These are phyloP conservation scores for Aspidoscelis tigris DNA, from an alignment of 2,113 vertebrate species.

Conservation along the genomic window DNA sequence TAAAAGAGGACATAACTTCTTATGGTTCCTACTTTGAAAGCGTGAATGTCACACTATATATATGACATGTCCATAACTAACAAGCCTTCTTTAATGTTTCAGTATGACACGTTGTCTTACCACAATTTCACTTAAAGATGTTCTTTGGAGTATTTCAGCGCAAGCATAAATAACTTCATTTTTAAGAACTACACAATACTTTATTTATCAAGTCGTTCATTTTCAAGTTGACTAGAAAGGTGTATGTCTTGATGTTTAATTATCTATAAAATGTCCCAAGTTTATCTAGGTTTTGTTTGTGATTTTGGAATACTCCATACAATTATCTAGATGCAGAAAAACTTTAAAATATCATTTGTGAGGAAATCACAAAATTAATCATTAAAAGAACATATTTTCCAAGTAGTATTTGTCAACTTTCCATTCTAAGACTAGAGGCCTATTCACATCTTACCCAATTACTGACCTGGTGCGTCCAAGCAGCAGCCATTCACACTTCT, in stretches of 20 bases:
- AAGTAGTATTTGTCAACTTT: neutral
- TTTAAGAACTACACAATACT: slow-evolving; percentile 17
- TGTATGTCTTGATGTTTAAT: neutral
- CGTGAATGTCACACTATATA: slow-evolving; percentile 17
- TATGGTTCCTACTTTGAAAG: slow-evolving; percentile 8
- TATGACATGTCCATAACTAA: slow-evolving; percentile 1
- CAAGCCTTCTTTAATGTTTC: slow-evolving; percentile 36
- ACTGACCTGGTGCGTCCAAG: too few relatives aligned
- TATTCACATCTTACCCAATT: too few relatives aligned
- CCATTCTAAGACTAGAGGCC: too few relatives aligned
- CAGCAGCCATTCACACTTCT: too few relatives aligned
- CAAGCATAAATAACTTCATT: slow-evolving; percentile 16
- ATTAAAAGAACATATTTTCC: neutral
- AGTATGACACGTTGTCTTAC: neutral
- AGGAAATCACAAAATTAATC: neutral
- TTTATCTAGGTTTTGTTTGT: neutral
- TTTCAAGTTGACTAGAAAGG: slow-evolving; percentile 11
- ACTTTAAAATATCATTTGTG: slow-evolving; percentile 17
- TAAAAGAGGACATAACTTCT: slow-evolving; percentile 5
- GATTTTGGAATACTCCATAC: slow-evolving; percentile 13
- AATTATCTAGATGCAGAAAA: neutral
- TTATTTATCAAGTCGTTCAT: neutral
- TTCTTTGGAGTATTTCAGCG: slow-evolving; percentile 12
- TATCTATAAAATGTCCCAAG: slow-evolving; percentile 7
- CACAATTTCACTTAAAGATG: neutral